Evolutionary conservation across 2,888 invertebrate species (phyloP).

Genomic region (Rhagium mordax): DNA sequence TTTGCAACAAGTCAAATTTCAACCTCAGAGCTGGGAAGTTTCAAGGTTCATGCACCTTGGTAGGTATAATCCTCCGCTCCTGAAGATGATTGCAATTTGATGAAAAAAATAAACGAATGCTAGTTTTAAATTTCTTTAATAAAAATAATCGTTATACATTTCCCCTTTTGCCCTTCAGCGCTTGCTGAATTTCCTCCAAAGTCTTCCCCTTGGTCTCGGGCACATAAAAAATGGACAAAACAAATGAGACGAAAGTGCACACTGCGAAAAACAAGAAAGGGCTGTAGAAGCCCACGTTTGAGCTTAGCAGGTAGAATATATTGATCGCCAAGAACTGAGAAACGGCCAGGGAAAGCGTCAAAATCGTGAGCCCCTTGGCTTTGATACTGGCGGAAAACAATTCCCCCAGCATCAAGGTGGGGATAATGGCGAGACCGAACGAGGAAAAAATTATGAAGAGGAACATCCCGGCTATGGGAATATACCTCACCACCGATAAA

Average conservation of each 20-base stretch:
- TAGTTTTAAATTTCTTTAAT: background rate
- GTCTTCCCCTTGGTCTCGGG: constrained; percentile 42
- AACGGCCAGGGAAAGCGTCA: constrained; percentile 55
- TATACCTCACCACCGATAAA: constrained; percentile 18
- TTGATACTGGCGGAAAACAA: constrained; percentile 61
- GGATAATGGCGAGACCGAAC: constrained; percentile 58
- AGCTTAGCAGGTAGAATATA: constrained; percentile 58
- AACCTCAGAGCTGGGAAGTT: too few species aligned
- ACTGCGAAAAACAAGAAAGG: constrained; percentile 60
- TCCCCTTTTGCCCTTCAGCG: constrained; percentile 5
- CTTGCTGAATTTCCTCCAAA: constrained; percentile 41
- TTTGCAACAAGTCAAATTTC: too few species aligned
- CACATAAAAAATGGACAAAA: constrained; percentile 26
- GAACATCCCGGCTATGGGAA: constrained; percentile 59
- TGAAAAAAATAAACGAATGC: too few species aligned
- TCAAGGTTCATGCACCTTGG: too few species aligned
- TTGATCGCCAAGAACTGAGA: background rate
- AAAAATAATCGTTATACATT: background rate
- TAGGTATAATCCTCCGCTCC: too few species aligned
- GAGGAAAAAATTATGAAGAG: constrained; percentile 56
- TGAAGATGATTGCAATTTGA: too few species aligned
- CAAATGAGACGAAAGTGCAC: constrained; percentile 36
- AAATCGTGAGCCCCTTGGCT: constrained; percentile 55
- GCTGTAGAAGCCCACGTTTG: constrained; percentile 55
- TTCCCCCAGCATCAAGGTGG: constrained; percentile 61